Base-by-base conservation (phyloP, 1,140 invertebrate genomes). In the Patella vulgata region DNA sequence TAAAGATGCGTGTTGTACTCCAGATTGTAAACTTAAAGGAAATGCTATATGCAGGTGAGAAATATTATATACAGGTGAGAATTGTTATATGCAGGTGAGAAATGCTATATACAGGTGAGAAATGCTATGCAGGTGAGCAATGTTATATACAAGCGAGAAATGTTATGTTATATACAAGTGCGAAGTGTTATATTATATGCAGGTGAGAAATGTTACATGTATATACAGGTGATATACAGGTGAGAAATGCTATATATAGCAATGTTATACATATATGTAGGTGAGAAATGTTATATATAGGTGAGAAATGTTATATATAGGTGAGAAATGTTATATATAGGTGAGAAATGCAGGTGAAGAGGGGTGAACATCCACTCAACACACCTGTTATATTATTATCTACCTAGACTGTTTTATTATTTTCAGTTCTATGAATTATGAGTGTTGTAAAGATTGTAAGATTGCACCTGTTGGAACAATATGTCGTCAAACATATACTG, bases 391-490 rank as follows among this genome's bases (percentile, higher is more conserved):
- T n/a, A n/a, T n/a, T n/a, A n/a, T n/a, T n/a, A n/a, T n/a, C n/a
- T n/a, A n/a, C n/a, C n/a, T n/a, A n/a, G n/a, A n/a, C n/a, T n/a
- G n/a, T n/a, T n/a, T n/a, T n/a, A n/a, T n/a, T n/a, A n/a, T n/a
- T 52, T 52, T 31, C 40, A 65, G 63, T 30, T 14, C 55, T 17
- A 31, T 40, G 33, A 97, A 98, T 82, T 95, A 94, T 0, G 93
- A 93, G 0, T 98, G 96, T 80, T 98, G 96, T 76, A 90, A 92
- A 80, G 90, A 91, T 68, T 97, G 95, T 77, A 89, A 92, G 71
- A 94, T 90, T 73, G 93, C 96, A 88, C 86, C 89, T 60, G 85
- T 62, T 12, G 84, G 82, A 8, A 71, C 91, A 8, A 92, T 94
- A 75, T 97, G 95, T 77, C 23, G 63, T n/a, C 50, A 48, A 8